Evolutionary conservation across 2,888 invertebrate genomes (phyloP), one percentile per base, ranked within the genome.

Genomic region (Allolobophora icterica): DNA sequence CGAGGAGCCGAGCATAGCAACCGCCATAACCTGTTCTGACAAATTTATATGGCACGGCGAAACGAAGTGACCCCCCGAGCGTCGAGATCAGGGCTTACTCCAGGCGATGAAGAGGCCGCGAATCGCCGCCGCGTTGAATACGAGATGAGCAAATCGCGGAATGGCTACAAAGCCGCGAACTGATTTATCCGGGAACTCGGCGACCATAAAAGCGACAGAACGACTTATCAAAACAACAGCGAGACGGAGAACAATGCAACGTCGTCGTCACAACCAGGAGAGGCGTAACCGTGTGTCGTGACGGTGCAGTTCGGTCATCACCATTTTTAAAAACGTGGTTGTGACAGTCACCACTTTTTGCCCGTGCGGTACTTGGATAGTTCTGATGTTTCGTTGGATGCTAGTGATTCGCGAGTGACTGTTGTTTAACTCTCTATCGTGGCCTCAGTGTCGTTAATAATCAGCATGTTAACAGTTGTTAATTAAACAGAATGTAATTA

Each of bases 1-100:
- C n/a, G 42, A 13, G 15, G 8, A 13, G 21, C 30, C 17, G 58
- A 71, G n/a, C 30, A 2, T 13, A n/a, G 71, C 6, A 71, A n/a
- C n/a, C n/a, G 1, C 71, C 71, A n/a, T 71, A 71, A 71, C 71
- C 52, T 52, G 71, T 13, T 11, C n/a, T n/a, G 71, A 71, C 71
- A 71, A 71, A 71, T 71, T 71, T 71, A 71, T 71, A n/a, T 71
- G n/a, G 71, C 71, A n/a, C n/a, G 30, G 71, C 71, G 71, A n/a
- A 71, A 52, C 30, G 71, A 71, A 71, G 71, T n/a, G n/a, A n/a
- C 71, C 30, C 71, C 71, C 71, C 30, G n/a, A 71, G 71, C 71
- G 71, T 11, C 71, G 71, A n/a, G 71, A 71, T 71, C 30, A 71
- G 71, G n/a, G 71, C 71, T 71, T 71, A 71, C 71, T 71, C n/a